Conservation (phyloP, 1,140 invertebrate genomes). For the Meloidogyne chitwoodi region DNA sequence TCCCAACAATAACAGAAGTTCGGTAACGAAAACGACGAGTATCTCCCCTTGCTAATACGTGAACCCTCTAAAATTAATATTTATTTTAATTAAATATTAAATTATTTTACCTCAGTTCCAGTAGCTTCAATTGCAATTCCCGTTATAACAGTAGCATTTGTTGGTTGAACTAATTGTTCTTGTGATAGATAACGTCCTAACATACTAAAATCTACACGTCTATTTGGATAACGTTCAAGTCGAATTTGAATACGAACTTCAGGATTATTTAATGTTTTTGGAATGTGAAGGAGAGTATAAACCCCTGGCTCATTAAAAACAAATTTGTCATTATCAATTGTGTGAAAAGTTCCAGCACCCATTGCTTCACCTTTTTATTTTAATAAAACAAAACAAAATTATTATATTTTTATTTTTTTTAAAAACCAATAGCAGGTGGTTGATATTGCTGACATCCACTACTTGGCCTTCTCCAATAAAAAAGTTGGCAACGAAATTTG, state of each 20-base stretch:
- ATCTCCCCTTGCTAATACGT: slow-evolving; percentile 55
- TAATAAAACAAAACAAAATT: not conserved
- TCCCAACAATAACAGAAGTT: slow-evolving; percentile 58
- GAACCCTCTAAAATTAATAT: slow-evolving; percentile 47
- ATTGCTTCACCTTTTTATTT: slow-evolving; percentile 40
- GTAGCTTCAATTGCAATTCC: slow-evolving; percentile 51
- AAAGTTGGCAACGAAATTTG: slow-evolving; percentile 57
- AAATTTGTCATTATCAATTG: slow-evolving; percentile 59
- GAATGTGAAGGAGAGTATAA: slow-evolving; percentile 57
- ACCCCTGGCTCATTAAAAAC: slow-evolving; percentile 60
- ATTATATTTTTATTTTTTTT: not conserved
- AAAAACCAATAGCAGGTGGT: slow-evolving; percentile 51
- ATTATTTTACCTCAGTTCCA: slow-evolving; percentile 51
- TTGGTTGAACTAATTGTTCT: slow-evolving; percentile 57
- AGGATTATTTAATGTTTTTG: slow-evolving; percentile 50
- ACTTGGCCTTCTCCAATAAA: slow-evolving; percentile 57
- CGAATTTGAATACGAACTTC: slow-evolving; percentile 59
- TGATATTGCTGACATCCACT: slow-evolving; percentile 59
- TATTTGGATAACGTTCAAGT: slow-evolving; percentile 56
- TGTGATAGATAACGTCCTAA: slow-evolving; percentile 54
- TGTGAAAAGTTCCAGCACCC: slow-evolving; percentile 56
- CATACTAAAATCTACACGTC: slow-evolving; percentile 56
- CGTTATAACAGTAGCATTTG: slow-evolving; percentile 59
- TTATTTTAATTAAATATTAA: too few relatives aligned
- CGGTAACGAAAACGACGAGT: slow-evolving; percentile 57